Evolutionary conservation across 1,140 invertebrate genomes (phyloP).

Genomic region (Anoplolepis gracilipes): DNA sequence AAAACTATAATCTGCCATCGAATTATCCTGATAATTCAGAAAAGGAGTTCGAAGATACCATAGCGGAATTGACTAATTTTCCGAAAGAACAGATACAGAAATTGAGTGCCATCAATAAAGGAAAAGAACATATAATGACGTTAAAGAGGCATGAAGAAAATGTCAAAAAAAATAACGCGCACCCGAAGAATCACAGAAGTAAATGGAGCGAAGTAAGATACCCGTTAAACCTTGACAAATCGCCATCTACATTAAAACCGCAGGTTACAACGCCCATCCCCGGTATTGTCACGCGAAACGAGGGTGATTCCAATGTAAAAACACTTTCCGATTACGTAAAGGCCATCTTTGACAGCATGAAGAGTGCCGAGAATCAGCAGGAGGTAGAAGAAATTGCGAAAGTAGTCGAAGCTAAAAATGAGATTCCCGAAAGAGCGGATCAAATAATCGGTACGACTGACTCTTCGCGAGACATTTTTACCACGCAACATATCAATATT

Average conservation of each 20-base stretch:
- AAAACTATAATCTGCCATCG: conserved; percentile 23
- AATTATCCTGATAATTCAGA: not conserved
- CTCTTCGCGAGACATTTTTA: not conserved
- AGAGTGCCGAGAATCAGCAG: conserved; percentile 72
- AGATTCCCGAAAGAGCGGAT: conserved; percentile 6
- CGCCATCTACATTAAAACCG: conserved; percentile 67
- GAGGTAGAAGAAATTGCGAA: conserved; percentile 66
- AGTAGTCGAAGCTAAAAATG: conserved; percentile 8
- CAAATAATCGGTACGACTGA: not conserved
- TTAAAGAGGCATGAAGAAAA: conserved; percentile 14
- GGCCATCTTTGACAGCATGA: conserved; percentile 83
- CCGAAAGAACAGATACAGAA: not conserved
- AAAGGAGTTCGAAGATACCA: conserved; percentile 4
- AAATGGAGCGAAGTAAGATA: conserved; percentile 83
- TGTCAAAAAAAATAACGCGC: conserved; percentile 47
- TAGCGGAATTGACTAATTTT: not conserved
- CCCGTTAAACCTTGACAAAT: conserved; percentile 71
- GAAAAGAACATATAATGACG: conserved; percentile 6
- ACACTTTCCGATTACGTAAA: conserved; percentile 82
- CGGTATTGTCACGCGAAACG: conserved; percentile 45
- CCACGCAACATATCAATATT: not conserved
- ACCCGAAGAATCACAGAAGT: conserved; percentile 82
- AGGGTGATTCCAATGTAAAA: conserved; percentile 69
- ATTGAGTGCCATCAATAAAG: not conserved
- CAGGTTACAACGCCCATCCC: conserved; percentile 31